Evolutionary conservation across 2,113 vertebrate genomes (phyloP), one percentile per base, ranked within the genome.

Genomic region (Gyps fulvus): DNA sequence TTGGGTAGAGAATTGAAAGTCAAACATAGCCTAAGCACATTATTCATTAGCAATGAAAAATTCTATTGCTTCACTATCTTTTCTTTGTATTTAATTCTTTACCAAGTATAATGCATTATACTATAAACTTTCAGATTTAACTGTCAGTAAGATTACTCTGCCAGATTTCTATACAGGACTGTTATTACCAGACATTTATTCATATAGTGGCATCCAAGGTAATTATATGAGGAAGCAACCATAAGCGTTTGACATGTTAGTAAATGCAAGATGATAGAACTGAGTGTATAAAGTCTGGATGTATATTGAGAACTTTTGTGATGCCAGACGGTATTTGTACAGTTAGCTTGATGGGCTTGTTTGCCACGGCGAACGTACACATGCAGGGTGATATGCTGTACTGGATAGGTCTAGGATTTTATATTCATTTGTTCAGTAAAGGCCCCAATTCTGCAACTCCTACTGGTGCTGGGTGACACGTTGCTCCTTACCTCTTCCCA

Each of bases 351-450:
- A 77, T 17, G 13, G 18, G 20, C 32, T 83, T 61, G 17, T 55
- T 77, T 49, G 14, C n/a, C 54, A 70, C 38, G 63, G 4, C 1
- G 4, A 57, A 22, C 55, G 20, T 31, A 52, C 38, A 72, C 0
- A 0, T 45, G 13, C 54, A 67, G 72, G 29, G n/a, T 78, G 55
- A 62, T 11, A 18, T 2, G 0, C 1, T 1, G 1, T 26, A 38
- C 22, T 49, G 63, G 22, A 16, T 6, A 36, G 21, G 18, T 16
- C 32, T 20, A n/a, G n/a, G 70, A 67, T 69, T 94, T 89, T n/a
- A 16, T 16, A 36, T 34, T 23, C 2, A 61, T 20, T 87, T 73
- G 8, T 49, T 84, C 22, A 57, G 36, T 34, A 58, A 61, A 61
- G 14, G 29, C 5, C 16, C 15, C 2, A 1, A 16, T 76, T 86